These are phyloP conservation scores for Montipora capitata DNA, from an alignment of 92 coral and sea anemone species.

Conservation along the genomic window DNA sequence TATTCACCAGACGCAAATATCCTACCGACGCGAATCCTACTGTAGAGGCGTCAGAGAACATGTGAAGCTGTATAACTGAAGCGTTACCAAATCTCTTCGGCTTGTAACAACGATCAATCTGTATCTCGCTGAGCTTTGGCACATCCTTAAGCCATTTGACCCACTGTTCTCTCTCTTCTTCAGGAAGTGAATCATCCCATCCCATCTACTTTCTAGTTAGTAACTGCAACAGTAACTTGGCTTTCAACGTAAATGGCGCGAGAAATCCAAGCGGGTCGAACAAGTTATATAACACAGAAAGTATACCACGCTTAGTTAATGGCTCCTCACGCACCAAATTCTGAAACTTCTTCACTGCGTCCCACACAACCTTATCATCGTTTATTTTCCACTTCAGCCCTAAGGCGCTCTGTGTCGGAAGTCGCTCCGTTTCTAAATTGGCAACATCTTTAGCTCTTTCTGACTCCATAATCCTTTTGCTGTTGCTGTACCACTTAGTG, in stretches of 20 bases:
- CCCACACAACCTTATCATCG: conserved; percentile 60
- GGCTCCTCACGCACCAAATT: conserved; percentile 4
- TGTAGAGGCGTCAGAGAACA: conserved; percentile 59
- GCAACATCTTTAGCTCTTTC: conserved; percentile 69
- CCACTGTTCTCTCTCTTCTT: conserved; percentile 45
- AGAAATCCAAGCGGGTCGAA: conserved; percentile 23
- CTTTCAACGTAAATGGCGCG: conserved; percentile 51
- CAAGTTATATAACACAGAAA: conserved; percentile 9
- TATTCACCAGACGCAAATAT: conserved; percentile 47
- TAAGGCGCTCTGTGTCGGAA: conserved; percentile 40
- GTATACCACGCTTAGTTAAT: conserved; percentile 16
- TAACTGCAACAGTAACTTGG: conserved; percentile 63
- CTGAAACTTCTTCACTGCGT: conserved; percentile 18
- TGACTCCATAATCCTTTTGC: conserved; percentile 64
- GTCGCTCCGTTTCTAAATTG: conserved; percentile 50
- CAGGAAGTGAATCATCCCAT: conserved; percentile 46
- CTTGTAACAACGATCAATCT: conserved; percentile 39
- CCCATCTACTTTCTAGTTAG: conserved; percentile 43
- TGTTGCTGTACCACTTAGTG: conserved; percentile 68
- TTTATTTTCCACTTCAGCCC: conserved; percentile 64
- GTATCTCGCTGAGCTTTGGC: conserved; percentile 8
- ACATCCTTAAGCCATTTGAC: conserved; percentile 41
- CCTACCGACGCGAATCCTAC: conserved; percentile 61
- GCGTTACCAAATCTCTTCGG: conserved; percentile 40
- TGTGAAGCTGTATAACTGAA: conserved; percentile 25